These are phyloP conservation scores for Cyprinodon brontotheroides DNA, from an alignment of 2,113 vertebrate species.

Conservation along the genomic window DNA sequence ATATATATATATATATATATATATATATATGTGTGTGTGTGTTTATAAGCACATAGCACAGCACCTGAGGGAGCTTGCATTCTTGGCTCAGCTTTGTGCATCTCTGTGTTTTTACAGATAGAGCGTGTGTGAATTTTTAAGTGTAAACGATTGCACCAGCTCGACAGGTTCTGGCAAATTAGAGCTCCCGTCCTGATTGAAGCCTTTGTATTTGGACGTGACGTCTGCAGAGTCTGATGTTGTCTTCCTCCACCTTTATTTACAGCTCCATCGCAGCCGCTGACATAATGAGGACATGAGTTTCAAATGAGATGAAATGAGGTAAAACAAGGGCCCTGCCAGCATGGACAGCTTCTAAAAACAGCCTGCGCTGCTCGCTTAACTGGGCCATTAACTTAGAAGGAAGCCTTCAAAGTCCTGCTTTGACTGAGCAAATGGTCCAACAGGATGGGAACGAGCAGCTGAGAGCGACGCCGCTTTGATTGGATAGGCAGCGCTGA, in stretches of 20 bases:
- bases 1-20: constrained; percentile 15
- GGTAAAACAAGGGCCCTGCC: constrained; percentile 65
- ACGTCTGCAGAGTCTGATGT: constrained; percentile 34
- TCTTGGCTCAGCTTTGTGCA: constrained; percentile 33
- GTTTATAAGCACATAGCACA: constrained; percentile 5
- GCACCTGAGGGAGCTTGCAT: constrained; percentile 45
- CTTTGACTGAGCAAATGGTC: constrained; percentile 55
- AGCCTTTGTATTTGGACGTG: constrained; percentile 51
- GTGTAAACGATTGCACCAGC: constrained; percentile 42
- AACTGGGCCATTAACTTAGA: constrained; percentile 66
- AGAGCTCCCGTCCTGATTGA: constrained; percentile 50
- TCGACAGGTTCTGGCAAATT: constrained; percentile 61
- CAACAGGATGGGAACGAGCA: constrained; percentile 38
- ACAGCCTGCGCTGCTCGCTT: constrained; percentile 45
- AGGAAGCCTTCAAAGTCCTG: constrained; percentile 56
- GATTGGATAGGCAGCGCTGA: constrained; percentile 39
- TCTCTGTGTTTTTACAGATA: constrained; percentile 48
- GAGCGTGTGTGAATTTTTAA: constrained; percentile 2
- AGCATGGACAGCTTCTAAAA: constrained; percentile 60
- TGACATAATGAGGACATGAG: constrained; percentile 74
- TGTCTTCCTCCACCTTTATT: constrained; percentile 59
- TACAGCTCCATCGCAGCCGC: constrained; percentile 56
- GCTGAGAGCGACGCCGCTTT: constrained; percentile 25
- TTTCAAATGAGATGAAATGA: constrained; percentile 68
- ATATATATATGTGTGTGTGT: constrained; percentile 6